These are phyloP conservation scores for Ammodramus savannarum DNA, from an alignment of 2,113 vertebrate genomes.

Conservation along the genomic window DNA sequence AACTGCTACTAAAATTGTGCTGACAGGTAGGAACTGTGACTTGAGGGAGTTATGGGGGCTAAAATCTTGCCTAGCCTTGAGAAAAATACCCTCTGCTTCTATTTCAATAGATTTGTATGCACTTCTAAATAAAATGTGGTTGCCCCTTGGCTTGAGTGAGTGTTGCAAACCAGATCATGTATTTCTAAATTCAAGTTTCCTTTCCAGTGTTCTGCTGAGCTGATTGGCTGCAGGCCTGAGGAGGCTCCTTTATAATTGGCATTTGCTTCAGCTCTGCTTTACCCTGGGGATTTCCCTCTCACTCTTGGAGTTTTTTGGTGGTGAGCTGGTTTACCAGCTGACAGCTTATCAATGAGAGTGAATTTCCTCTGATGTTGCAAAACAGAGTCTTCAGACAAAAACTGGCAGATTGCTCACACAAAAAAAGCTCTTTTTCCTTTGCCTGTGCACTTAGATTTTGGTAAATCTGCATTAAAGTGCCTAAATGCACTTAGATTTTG, in stretches of 20 bases:
- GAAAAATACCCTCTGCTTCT: neutral
- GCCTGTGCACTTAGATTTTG: neutral
- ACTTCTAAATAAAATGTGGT: constrained; percentile 22
- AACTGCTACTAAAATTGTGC: neutral
- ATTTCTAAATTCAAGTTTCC: constrained; percentile 62
- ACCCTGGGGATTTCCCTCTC: constrained; percentile 70
- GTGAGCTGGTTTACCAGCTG: constrained; percentile 59
- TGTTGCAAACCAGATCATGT: constrained; percentile 16
- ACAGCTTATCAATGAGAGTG: constrained; percentile 56
- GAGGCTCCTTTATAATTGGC: constrained; percentile 28
- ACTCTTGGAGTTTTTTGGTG: constrained; percentile 69
- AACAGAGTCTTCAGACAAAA: neutral
- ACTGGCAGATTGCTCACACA: neutral
- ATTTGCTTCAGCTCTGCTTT: constrained; percentile 22
- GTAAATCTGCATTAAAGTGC: neutral
- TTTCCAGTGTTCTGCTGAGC: constrained; percentile 25
- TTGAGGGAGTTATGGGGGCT: neutral
- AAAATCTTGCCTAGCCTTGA: neutral
- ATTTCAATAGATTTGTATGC: neutral
- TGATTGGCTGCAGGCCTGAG: constrained; percentile 9
- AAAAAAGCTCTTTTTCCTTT: neutral
- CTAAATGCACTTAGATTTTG: neutral
- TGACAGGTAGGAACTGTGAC: neutral
- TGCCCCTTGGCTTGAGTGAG: neutral
- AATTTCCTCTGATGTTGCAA: constrained; percentile 64